phyloP scores from a whole-genome alignment of 1,140 invertebrate genomes.

The Cydia pomonella region DNA sequence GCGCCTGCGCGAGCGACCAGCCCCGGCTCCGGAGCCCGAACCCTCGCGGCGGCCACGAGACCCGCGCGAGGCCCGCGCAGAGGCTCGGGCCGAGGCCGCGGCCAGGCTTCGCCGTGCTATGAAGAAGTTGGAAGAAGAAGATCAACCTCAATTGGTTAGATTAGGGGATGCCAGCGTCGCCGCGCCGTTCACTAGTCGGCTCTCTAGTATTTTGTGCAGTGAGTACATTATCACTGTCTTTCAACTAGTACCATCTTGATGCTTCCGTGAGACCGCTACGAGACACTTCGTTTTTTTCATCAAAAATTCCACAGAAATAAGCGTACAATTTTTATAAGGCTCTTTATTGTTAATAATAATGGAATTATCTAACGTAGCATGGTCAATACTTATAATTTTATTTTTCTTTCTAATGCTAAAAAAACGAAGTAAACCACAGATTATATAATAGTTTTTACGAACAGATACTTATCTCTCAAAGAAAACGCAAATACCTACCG shows the following conservation, averaged over 20 bases:
- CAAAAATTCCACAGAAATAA: too few relatives aligned
- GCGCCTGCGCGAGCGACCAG: conserved; percentile 54
- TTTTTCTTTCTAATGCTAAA: too few relatives aligned
- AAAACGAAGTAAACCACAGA: too few relatives aligned
- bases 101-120: conserved; percentile 86
- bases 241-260: neutral
- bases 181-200: conserved; percentile 98
- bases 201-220: conserved; percentile 98
- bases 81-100: conserved; percentile 57
- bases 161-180: conserved; percentile 99
- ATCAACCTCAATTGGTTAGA: conserved; percentile 93
- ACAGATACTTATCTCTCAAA: too few relatives aligned
- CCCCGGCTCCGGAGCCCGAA: conserved; percentile 47
- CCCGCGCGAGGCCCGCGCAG: conserved; percentile 51
- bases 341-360: too few relatives aligned
- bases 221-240: conserved; percentile 66
- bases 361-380: too few relatives aligned
- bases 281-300: too few relatives aligned
- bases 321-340: too few relatives aligned
- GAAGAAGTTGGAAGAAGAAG: conserved; percentile 96
- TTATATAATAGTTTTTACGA: too few relatives aligned
- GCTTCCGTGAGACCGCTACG: conserved; percentile 45
- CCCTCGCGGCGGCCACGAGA: conserved; percentile 56
- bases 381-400: too few relatives aligned
- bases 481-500: too few relatives aligned